Evolutionary conservation across 2,888 invertebrate genomes (phyloP), one percentile per base, ranked within the genome.

Genomic region (Heliconius aoede): DNA sequence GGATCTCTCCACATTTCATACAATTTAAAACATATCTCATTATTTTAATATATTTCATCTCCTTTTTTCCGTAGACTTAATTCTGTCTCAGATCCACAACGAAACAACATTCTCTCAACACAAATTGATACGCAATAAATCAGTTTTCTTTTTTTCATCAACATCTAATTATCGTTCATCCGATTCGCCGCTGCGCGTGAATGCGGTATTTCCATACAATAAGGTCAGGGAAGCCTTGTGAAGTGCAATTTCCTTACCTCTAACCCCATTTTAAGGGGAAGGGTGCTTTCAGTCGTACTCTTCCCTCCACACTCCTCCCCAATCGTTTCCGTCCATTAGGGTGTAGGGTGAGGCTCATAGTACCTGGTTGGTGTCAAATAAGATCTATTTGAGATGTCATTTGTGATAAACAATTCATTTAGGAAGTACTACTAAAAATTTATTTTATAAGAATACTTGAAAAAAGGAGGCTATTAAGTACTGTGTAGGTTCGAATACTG

Each of bases 231-330:
- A 81, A 82, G 80, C 82, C 81, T 77, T 69, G 81, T 78, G 81
- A 78, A 82, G 83, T 84, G 84, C 85, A 85, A 86, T 86, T 85
- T 85, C 85, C 85, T 84, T 72, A 72, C 78, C 77, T 74, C 55
- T 69, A 32, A 73, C 30, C 74, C 18, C 71, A 26, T 74, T 65
- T 15, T 24, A 65, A 40, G 24, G 65, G 65, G 24, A 24, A 36
- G n/a, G 65, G 36, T 46, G 64, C 65, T 65, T 65, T 65, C 58
- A 30, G 40, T 40, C 26, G 26, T 36, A 24, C 40, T 24, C 61
- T 46, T 73, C 74, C 60, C 73, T 72, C 68, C 78, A 71, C 77
- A 76, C 77, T 79, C 75, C 75, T 76, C 55, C 36, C 62, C 64
- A 11, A 51, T 60, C 77, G 79, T 76, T 84, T 82, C 82, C 83